Percentiles rank a stretch among this genome's conserved stretches.
These are phyloP conservation scores for Drosophila lini DNA, from an alignment of 1,140 invertebrate species.

Conservation along the genomic window DNA sequence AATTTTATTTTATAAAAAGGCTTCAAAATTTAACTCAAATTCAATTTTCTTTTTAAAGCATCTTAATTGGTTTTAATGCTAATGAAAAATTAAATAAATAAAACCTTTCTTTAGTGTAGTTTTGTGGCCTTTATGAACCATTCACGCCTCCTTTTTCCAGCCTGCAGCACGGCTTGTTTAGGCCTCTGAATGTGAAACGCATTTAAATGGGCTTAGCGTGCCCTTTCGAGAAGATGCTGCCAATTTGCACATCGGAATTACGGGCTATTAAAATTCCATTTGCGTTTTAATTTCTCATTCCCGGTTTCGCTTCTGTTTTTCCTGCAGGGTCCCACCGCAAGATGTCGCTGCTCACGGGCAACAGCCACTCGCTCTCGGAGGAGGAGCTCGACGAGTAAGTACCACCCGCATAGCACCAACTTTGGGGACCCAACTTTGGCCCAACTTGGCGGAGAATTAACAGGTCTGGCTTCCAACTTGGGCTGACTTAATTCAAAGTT, in stretches of 20 bases:
- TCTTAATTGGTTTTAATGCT: background rate
- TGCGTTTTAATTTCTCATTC: conserved; percentile 43
- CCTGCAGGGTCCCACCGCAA: conserved; percentile 54
- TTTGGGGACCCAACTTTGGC: conserved; percentile 6
- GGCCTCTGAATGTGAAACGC: conserved; percentile 18
- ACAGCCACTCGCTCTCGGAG: conserved; percentile 85
- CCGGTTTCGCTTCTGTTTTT: background rate
- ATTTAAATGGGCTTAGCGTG: conserved; percentile 43
- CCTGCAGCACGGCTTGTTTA: conserved; percentile 24
- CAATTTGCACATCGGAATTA: conserved; percentile 38
- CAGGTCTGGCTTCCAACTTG: conserved; percentile 45
- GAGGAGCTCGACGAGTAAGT: conserved; percentile 86
- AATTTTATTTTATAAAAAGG: background rate
- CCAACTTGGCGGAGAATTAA: conserved; percentile 28
- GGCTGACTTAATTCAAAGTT: conserved; percentile 31
- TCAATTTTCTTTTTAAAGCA: too few relatives aligned
- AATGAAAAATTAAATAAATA: background rate
- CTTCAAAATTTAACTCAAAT: too few relatives aligned
- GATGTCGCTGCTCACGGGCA: conserved; percentile 72
- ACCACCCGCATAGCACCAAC: conserved; percentile 9
- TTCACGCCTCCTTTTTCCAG: background rate
- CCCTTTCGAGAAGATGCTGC: conserved; percentile 29
- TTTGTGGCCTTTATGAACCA: background rate
- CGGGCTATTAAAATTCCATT: conserved; percentile 46
- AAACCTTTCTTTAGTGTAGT: background rate